Percentiles rank a stretch among this genome's conserved stretches.
phyloP scores from a whole-genome alignment of 2,113 vertebrate species.

The Uropsilus gracilis region DNA sequence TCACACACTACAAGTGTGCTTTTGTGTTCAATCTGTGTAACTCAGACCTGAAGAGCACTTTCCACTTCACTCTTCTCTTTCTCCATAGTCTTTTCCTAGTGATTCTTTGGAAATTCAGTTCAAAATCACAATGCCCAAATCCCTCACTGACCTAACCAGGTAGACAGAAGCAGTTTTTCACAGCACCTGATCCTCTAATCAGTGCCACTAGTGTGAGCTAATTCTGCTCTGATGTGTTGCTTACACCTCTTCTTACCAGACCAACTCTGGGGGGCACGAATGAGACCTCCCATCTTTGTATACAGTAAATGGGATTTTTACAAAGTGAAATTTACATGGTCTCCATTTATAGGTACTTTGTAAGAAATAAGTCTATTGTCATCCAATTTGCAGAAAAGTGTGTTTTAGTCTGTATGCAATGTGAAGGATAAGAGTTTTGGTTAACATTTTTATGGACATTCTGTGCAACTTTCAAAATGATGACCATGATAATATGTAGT shows the following conservation, averaged over 20 bases:
- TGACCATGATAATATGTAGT: not conserved
- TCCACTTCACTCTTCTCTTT: not conserved
- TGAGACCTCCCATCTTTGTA: not conserved
- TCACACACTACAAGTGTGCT: not conserved
- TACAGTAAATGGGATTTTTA: not conserved
- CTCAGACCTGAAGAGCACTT: not conserved
- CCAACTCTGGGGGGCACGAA: not conserved
- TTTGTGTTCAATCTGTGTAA: not conserved
- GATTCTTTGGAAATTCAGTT: not conserved
- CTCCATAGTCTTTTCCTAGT: not conserved
- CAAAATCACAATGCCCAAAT: not conserved
- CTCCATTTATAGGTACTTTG: not conserved
- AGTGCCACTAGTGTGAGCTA: not conserved
- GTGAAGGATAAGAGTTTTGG: not conserved
- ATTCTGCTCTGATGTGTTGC: not conserved
- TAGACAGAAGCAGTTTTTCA: not conserved
- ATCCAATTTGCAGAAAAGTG: not conserved
- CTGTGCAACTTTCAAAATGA: not conserved
- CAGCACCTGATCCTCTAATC: not conserved
- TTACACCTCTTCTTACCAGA: not conserved
- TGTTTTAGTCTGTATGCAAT: not conserved
- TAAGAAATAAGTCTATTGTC: not conserved
- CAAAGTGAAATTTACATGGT: not conserved
- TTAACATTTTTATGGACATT: not conserved
- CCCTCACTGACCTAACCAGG: not conserved